Conservation (phyloP, 2,888 invertebrate genomes). For the Caenorhabditis sp. region DNA sequence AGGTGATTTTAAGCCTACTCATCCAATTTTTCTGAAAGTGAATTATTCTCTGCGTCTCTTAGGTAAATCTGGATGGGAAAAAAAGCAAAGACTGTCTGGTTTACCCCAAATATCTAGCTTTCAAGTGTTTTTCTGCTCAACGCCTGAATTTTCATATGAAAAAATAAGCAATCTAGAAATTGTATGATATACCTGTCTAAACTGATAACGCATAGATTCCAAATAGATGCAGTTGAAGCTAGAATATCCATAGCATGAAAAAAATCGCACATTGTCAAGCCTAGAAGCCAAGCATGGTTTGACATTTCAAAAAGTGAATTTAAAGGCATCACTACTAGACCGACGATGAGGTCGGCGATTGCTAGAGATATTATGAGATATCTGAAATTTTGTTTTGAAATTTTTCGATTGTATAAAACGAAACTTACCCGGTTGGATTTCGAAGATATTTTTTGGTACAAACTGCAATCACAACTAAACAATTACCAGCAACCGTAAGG, state of each 20-base stretch:
- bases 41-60: too few species aligned
- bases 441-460: slow-evolving; percentile 90
- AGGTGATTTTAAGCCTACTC: too few species aligned
- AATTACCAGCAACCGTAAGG: slow-evolving; percentile 92
- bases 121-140: too few species aligned
- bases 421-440: slow-evolving; percentile 83
- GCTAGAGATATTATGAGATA: slow-evolving; percentile 96
- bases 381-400: slow-evolving; percentile 48
- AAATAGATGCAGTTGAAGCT: slow-evolving; percentile 94
- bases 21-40: too few species aligned
- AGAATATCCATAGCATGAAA: slow-evolving; percentile 96
- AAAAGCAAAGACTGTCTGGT: too few species aligned
- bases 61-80: too few species aligned
- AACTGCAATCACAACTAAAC: slow-evolving; percentile 90
- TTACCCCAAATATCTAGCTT: too few species aligned
- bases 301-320: slow-evolving; percentile 70
- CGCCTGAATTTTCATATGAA: too few species aligned
- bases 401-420: background rate
- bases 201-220: slow-evolving; percentile 89
- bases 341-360: slow-evolving; percentile 93
- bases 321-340: slow-evolving; percentile 96
- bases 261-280: slow-evolving; percentile 93
- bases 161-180: background rate
- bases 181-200: slow-evolving; percentile 71
- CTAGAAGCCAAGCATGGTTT: slow-evolving; percentile 72